Base-by-base conservation (phyloP, 2,888 invertebrate species). In the Meiosimyza decipiens region DNA sequence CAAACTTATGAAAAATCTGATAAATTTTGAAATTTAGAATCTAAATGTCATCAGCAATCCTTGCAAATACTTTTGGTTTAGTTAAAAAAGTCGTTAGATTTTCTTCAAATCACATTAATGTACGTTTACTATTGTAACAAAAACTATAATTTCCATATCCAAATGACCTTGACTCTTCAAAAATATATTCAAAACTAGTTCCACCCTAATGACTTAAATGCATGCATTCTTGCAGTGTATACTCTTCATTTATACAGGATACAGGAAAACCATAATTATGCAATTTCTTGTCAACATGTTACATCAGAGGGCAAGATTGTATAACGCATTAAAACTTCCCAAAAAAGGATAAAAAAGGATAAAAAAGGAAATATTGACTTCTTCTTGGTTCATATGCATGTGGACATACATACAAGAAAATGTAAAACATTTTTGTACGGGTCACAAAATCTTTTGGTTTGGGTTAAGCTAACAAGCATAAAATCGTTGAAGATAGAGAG, bases 201-300 rank as follows among this genome's bases (percentile, higher is more conserved):
- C 40, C 40, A 40, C 40, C 9, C 9, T 9, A 40, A 40, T 40
- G 9, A 40, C 40, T 40, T 6, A 40, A 40, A 9, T 9, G 9
- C 9, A 9, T 40, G 9, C 9, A 9, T 40, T 40, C 40, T 40
- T 6, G 9, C 9, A 40, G 40, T 40, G 33, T 67, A 49, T 57
- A 15, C 55, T 16, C n/a, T 55, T 28, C 68, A 64, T 64, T 64
- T 60, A 15, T 16, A 76, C 77, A 80, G 81, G 77, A 82, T 80
- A 78, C 82, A 81, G 82, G 83, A 83, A 81, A 82, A 78, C 81
- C 81, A 82, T 83, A 82, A 82, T 82, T 82, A 82, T 82, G 81
- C 83, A 83, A 83, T 82, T 82, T 81, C 83, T 82, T 82, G 83
- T 82, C 83, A 81, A 82, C 82, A 83, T 83, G 80, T 78, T 67